Evolutionary conservation across 2,888 invertebrate species (phyloP), one percentile per base, ranked within the genome.

Genomic region (Sialis fuliginosa): DNA sequence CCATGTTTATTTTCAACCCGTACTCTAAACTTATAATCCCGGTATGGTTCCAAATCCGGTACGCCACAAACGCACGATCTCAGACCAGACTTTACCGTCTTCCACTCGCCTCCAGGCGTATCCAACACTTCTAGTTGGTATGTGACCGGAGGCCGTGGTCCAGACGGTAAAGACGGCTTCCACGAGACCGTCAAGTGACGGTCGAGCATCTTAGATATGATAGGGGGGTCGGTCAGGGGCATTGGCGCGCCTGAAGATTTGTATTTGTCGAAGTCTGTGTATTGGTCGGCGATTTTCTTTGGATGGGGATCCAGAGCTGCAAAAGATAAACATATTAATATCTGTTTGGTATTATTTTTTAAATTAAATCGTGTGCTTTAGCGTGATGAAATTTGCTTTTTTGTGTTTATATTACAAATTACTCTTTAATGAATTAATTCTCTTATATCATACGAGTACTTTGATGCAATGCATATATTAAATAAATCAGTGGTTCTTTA

Each of bases 1-100:
- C 97, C 97, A 62, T 86, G 91, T 62, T 90, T 88, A 68, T 97
- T 98, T 63, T 96, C 95, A 3, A 97, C 97, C 35, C 95, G 76
- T 37, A 97, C 79, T 50, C 98, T 76, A 72, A 96, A 93, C 63
- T 86, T 84, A 68, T 98, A 98, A 66, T 96, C 95, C 52, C 86
- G 76, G 70, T 89, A 88, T 1, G 96, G 92, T 59, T 89, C 84
- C 52, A 97, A 68, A 63, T 90, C 88, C 52, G 84, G 74, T 49
- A 95, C 82, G 60, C 92, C 91, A 64, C 89, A 91, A 34, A 80
- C 83, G 62, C 90, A 90, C 52, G 88, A 88, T 50, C 91, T 79
- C 9, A 93, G 79, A 4, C 88, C 88, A 1, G 83, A 79, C 53
- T 84, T 75, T 0, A 87, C 82, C 0, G 88, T 86, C 61, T 84